These are phyloP conservation scores for Melinaea menophilus DNA, from an alignment of 2,888 invertebrate species.

Conservation along the genomic window DNA sequence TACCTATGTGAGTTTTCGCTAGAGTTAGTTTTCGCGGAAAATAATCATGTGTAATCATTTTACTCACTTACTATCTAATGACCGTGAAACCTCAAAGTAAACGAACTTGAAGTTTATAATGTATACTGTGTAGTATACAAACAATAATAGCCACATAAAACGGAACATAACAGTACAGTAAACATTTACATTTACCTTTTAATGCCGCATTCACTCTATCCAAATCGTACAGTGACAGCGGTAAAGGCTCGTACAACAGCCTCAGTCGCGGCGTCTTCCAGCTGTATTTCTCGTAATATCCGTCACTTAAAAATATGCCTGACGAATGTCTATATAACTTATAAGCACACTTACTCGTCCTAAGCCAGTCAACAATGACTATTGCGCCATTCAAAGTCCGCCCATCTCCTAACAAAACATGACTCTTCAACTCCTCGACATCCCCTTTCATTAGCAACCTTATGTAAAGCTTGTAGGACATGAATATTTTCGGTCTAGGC, in stretches of 20 bases:
- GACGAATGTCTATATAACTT: conserved; percentile 72
- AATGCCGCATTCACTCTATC: conserved; percentile 74
- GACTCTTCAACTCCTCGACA: conserved; percentile 60
- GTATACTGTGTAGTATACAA: conserved; percentile 36
- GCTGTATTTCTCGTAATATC: conserved; percentile 56
- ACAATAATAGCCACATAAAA: conserved; percentile 42
- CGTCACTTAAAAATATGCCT: conserved; percentile 73
- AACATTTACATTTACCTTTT: conserved; percentile 76
- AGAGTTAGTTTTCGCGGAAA: too few relatives aligned
- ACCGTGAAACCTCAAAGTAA: conserved; percentile 39
- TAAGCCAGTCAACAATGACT: conserved; percentile 69
- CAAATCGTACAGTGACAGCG: conserved; percentile 72
- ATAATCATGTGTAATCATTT: not conserved
- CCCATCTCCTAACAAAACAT: conserved; percentile 63
- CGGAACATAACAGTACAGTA: conserved; percentile 56
- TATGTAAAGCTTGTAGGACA: conserved; percentile 69
- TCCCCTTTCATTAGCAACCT: conserved; percentile 69
- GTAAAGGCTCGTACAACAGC: conserved; percentile 71
- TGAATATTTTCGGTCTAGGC: conserved; percentile 63
- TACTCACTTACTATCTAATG: conserved; percentile 16
- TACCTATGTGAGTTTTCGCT: too few relatives aligned
- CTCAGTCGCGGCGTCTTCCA: conserved; percentile 60
- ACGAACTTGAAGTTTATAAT: conserved; percentile 51
- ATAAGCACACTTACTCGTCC: conserved; percentile 70
- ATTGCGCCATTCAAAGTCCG: conserved; percentile 68